phyloP scores from a whole-genome alignment of 2,797 vertebrate species.

The Oreonectes daqikongensis region DNA sequence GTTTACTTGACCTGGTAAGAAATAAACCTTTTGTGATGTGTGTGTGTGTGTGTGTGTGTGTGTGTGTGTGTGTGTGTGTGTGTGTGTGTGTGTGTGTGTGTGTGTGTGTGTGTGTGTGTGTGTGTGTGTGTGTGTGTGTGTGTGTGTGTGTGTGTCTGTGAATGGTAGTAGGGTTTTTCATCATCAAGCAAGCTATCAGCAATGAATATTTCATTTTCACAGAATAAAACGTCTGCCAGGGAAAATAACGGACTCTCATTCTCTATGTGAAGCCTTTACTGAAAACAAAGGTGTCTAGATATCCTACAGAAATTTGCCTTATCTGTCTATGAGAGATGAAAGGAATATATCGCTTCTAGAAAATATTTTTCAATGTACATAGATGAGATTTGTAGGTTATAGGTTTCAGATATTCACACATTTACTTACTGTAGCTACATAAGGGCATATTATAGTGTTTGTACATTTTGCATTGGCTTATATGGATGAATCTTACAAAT shows the following conservation, averaged over 20 bases:
- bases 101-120: neutral
- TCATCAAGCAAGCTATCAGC: slow-evolving; percentile 10
- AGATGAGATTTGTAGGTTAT: neutral
- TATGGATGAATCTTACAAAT: neutral
- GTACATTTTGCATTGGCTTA: neutral
- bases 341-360: neutral
- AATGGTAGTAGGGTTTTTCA: neutral
- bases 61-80: slow-evolving; percentile 35
- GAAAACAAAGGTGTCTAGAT: slow-evolving; percentile 27
- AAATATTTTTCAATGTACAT: neutral
- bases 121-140: neutral
- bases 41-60: too few species aligned
- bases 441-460: neutral
- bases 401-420: neutral
- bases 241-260: slow-evolving; percentile 63
- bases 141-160: slow-evolving; percentile 37
- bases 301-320: neutral
- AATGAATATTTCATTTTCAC: slow-evolving; percentile 59
- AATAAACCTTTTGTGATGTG: slow-evolving; percentile 52
- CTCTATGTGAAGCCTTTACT: slow-evolving; percentile 26
- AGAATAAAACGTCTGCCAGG: slow-evolving; percentile 50
- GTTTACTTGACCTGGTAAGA: slow-evolving; percentile 62
- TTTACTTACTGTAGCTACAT: neutral
- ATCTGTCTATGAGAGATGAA: neutral
- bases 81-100: slow-evolving; percentile 39